Base-by-base conservation (phyloP, 2,888 invertebrate species). In the Erannis defoliaria region DNA sequence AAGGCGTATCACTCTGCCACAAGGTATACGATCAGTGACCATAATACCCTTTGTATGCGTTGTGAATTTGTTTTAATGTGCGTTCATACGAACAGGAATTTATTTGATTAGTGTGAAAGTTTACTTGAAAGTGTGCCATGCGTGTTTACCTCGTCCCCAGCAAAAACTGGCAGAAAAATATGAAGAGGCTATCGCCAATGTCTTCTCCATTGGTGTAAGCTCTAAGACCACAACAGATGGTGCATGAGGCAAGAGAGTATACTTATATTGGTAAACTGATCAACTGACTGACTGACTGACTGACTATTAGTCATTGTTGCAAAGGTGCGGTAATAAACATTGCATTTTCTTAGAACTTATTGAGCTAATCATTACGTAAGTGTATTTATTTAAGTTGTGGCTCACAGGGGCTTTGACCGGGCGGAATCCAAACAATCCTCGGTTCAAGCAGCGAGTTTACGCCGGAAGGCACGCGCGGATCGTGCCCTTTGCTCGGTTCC, bases 401-500 rank as follows among this genome's bases (percentile, higher is more conserved):
- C 37, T 42, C 21, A 33, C 5, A 16, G 38, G 62, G 46, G 56
- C 62, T 57, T 62, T 57, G 62, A 53, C 62, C 62, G 38, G 16
- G 53, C 21, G 45, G 54, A 82, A 82, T 81, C 72, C 78, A 85
- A 88, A 85, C 83, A 87, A 78, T 78, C 74, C 73, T 76, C 35
- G 51, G 53, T 14, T 53, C 37, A 55, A 61, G 48, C 42, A 57
- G 53, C 56, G 71, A 76, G 84, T 83, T 85, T 78, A 74, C 80
- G 80, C 71, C 82, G 85, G 84, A 86, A 85, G 81, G 87, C 90
- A 90, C 89, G 89, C 86, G 84, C 75, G 67, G 65, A 77, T 74
- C 81, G 78, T 84, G 80, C 79, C 81, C 75, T 62, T 62, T 56
- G 71, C 72, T 59, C 53, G 50, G 55, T 55, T 33, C 37, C 42